phyloP scores from a whole-genome alignment of 2,888 invertebrate genomes.

The Hirtodrosophila confusa region DNA sequence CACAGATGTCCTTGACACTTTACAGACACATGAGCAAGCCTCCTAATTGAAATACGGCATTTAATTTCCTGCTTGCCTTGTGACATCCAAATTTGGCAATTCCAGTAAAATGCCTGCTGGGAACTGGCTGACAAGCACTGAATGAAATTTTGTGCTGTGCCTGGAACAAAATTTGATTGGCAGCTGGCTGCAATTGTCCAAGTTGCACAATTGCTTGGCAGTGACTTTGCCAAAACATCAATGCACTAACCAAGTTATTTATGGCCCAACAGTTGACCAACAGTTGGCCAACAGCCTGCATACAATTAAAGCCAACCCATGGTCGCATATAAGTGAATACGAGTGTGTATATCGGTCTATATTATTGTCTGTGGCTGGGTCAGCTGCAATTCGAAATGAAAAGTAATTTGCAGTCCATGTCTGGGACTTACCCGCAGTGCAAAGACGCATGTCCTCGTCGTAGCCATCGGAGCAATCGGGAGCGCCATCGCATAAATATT shows the following conservation, averaged over 20 bases:
- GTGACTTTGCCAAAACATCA: slow-evolving; percentile 29
- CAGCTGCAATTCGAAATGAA: slow-evolving; percentile 12
- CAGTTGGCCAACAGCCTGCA: slow-evolving; percentile 20
- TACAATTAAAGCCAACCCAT: slow-evolving; percentile 23
- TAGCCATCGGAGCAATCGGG: slow-evolving; percentile 98
- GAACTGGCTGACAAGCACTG: slow-evolving; percentile 7
- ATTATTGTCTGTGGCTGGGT: neutral
- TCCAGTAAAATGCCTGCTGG: slow-evolving; percentile 26
- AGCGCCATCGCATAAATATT: slow-evolving; percentile 97
- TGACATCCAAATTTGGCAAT: slow-evolving; percentile 24
- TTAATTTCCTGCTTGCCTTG: slow-evolving; percentile 45
- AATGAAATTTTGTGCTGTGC: slow-evolving; percentile 9
- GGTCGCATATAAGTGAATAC: slow-evolving; percentile 2
- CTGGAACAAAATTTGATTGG: slow-evolving; percentile 23
- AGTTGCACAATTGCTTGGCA: slow-evolving; percentile 20
- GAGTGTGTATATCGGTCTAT: slow-evolving; percentile 7
- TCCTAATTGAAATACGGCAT: slow-evolving; percentile 53
- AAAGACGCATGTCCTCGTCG: slow-evolving; percentile 96
- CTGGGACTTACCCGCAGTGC: slow-evolving; percentile 92
- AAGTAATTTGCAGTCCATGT: neutral
- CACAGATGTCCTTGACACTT: slow-evolving; percentile 20
- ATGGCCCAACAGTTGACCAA: slow-evolving; percentile 5
- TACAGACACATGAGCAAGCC: slow-evolving; percentile 1
- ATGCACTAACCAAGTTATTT: slow-evolving; percentile 19
- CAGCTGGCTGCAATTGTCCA: slow-evolving; percentile 34